phyloP scores from a whole-genome alignment of 2,888 invertebrate species.

The Drosophila cracens region DNA sequence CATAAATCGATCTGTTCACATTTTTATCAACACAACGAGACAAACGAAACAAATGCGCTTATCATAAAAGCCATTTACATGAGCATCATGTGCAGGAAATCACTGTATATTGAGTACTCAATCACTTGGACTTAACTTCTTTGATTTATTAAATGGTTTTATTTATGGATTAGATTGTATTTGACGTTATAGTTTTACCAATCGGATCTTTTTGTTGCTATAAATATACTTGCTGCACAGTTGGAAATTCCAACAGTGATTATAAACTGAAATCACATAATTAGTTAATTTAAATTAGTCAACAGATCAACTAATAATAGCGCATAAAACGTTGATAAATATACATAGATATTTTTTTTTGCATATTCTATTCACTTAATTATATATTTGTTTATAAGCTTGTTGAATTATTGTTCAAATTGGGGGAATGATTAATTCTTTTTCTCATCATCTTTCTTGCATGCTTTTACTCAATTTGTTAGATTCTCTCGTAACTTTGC shows the following conservation, averaged over 20 bases:
- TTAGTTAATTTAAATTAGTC: neutral
- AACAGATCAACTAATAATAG: neutral
- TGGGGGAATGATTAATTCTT: neutral
- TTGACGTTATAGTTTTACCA: neutral
- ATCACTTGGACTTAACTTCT: slow-evolving; percentile 1
- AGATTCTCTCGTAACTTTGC: neutral
- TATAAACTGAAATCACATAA: neutral
- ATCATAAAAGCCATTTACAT: slow-evolving; percentile 30
- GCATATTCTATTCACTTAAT: neutral
- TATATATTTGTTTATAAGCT: neutral
- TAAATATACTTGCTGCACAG: neutral
- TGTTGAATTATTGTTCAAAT: neutral
- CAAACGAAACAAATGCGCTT: slow-evolving; percentile 28
- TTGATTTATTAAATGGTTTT: neutral
- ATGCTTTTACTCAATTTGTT: neutral
- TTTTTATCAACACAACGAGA: slow-evolving; percentile 23
- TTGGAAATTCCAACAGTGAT: neutral
- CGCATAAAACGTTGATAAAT: neutral
- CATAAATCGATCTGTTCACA: slow-evolving; percentile 40
- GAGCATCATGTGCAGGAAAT: neutral
- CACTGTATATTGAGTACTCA: neutral
- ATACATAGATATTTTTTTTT: neutral
- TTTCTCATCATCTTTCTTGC: neutral
- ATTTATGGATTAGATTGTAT: neutral
- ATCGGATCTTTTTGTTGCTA: too few relatives aligned